Evolutionary conservation across 2,797 vertebrate genomes (phyloP).

Genomic region (Scyliorhinus canicula): DNA sequence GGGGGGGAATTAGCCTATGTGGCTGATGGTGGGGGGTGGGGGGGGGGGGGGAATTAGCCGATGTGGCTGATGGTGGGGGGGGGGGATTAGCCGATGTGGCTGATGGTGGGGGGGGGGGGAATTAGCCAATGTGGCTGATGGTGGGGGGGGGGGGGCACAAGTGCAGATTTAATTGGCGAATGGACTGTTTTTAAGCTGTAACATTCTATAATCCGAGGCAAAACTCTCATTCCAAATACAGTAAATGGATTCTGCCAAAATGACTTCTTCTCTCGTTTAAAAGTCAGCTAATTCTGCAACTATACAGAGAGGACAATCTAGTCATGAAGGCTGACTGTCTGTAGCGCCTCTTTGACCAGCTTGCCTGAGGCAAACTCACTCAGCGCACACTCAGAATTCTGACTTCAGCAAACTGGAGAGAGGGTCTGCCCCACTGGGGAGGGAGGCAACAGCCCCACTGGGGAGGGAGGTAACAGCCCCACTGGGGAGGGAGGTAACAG

Average conservation of each 20-base stretch:
- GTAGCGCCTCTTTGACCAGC: background rate
- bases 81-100: background rate
- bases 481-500: background rate
- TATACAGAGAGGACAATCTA: background rate
- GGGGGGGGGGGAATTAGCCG: background rate
- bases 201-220: background rate
- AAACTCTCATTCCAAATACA: background rate
- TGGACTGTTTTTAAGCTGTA: background rate
- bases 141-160: no score
- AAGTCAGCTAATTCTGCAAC: background rate
- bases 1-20: background rate
- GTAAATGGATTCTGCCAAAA: no score
- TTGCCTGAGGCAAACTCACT: background rate
- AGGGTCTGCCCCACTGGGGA: background rate
- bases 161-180: background rate
- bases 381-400: background rate
- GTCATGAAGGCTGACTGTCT: background rate
- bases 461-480: background rate
- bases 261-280: background rate
- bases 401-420: background rate
- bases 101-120: no score
- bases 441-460: no score
- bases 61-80: background rate
- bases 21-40: no score
- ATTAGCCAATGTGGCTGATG: background rate